Evolutionary conservation across 2,797 vertebrate species (phyloP), one percentile per base, ranked within the genome.

Genomic region (Neomorphus geoffroyi): DNA sequence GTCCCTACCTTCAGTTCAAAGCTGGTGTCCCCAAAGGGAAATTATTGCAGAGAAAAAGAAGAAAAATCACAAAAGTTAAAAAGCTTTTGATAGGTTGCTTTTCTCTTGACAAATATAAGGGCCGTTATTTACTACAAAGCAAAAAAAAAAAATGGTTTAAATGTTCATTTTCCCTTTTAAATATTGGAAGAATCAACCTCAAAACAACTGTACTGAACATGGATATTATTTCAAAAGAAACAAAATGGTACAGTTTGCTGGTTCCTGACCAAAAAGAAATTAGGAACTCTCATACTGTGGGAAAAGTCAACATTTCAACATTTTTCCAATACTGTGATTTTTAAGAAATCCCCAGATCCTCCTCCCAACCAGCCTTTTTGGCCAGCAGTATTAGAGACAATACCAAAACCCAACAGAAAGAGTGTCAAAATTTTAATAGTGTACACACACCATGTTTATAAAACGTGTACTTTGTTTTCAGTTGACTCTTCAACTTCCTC

Each of bases 321-420:
- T 92, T 92, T 92, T 94, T 45, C 85, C 82, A 90, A 78, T 41
- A 48, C 51, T 80, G 93, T 85, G 2, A 66, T 91, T 93, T 91
- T 86, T 64, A 77, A 93, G 93, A 96, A 96, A 95, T 96, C 85
- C 88, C 88, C 80, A 1, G 71, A 92, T 92, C 92, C 89, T 62
- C 81, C 72, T 95, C 84, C 75, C 41, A 69, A 64, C 11, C 75
- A 77, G 69, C 72, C 43, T 64, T 73, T n/a, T 65, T 93, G 92
- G 75, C 81, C 75, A 67, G 67, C 57, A 64, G n/a, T 48, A 11
- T 35, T 7, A 60, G 60, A 80, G n/a, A 28, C 61, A 67, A 60
- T 10, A 37, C 94, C 91, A 95, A 86, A 89, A 61, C 24, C 32
- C 69, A 87, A 75, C 85, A 93, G 79, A 92, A 85, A 77, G 56